These are phyloP conservation scores for Camelus dromedarius DNA, from an alignment of 2,113 vertebrate species.

Conservation along the genomic window DNA sequence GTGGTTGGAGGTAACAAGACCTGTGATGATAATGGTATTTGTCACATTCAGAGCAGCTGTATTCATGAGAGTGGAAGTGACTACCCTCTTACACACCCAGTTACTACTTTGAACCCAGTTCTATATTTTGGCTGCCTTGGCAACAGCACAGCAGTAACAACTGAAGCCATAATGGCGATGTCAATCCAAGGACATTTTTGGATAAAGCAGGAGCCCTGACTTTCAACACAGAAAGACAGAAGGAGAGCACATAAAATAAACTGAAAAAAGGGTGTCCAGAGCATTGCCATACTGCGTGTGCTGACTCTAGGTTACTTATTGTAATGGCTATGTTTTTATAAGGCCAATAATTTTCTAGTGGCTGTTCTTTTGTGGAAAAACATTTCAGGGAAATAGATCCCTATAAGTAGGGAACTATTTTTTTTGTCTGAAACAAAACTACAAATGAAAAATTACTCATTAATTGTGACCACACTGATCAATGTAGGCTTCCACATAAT, in stretches of 20 bases:
- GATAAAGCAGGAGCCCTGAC: not conserved
- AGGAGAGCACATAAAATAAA: not conserved
- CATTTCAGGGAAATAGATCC: not conserved
- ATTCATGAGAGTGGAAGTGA: constrained; percentile 68
- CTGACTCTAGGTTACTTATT: not conserved
- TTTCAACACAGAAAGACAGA: not conserved
- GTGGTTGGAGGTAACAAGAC: constrained; percentile 84
- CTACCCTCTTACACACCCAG: constrained; percentile 58
- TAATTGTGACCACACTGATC: not conserved
- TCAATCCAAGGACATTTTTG: constrained; percentile 60
- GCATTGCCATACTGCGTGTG: not conserved
- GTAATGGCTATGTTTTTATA: not conserved
- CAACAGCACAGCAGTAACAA: constrained; percentile 55
- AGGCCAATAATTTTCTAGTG: not conserved
- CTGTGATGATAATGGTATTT: constrained; percentile 81
- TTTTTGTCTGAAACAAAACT: not conserved
- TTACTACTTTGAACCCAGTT: constrained; percentile 53
- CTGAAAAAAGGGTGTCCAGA: not conserved
- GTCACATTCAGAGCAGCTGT: constrained; percentile 85
- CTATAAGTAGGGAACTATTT: not conserved
- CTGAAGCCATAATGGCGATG: not conserved
- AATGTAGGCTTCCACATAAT: not conserved
- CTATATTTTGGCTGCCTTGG: constrained; percentile 76
- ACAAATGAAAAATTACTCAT: not conserved
- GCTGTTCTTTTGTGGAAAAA: not conserved